A percentile compares a stretch with the other conserved stretches of the same genome.
phyloP scores from a whole-genome alignment of 1,140 invertebrate species.

The Drosophila melanica region DNA sequence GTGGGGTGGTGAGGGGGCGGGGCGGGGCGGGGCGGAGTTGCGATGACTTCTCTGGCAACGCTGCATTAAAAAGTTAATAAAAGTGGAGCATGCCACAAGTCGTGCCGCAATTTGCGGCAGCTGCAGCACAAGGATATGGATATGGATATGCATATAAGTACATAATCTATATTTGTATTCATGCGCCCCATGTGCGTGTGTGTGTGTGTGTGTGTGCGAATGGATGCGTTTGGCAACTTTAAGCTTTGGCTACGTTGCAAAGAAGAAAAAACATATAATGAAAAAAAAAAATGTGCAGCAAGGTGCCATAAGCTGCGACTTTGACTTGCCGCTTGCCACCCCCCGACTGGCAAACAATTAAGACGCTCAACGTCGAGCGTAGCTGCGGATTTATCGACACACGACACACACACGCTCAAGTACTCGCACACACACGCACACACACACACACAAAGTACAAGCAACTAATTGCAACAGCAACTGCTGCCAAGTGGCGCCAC shows the following conservation, averaged over 20 bases:
- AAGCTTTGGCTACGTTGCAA: conserved; percentile 26
- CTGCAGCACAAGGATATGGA: conserved; percentile 64
- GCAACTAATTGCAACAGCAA: conserved; percentile 31
- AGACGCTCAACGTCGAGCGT: conserved; percentile 52
- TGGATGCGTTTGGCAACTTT: conserved; percentile 4
- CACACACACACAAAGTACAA: not conserved
- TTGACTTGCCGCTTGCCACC: conserved; percentile 56
- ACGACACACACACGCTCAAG: not conserved
- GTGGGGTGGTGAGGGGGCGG: not conserved
- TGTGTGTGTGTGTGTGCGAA: conserved; percentile 15
- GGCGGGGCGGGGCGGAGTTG: not conserved
- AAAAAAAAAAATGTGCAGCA: conserved; percentile 57
- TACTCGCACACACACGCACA: conserved; percentile 5
- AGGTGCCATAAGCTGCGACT: conserved; percentile 67
- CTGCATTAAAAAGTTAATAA: conserved; percentile 83
- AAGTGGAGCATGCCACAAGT: conserved; percentile 82
- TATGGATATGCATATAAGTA: conserved; percentile 70
- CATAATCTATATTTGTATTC: conserved; percentile 18
- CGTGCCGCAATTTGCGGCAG: conserved; percentile 80
- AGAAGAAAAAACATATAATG: not conserved
- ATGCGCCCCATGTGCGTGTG: conserved; percentile 7
- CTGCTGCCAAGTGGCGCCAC: conserved; percentile 41
- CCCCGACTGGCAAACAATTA: conserved; percentile 68
- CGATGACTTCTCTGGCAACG: conserved; percentile 35
- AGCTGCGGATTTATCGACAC: conserved; percentile 39